Evolutionary conservation across 2,113 vertebrate species (phyloP), one percentile per base, ranked within the genome.

Genomic region (Phocoena phocoena): DNA sequence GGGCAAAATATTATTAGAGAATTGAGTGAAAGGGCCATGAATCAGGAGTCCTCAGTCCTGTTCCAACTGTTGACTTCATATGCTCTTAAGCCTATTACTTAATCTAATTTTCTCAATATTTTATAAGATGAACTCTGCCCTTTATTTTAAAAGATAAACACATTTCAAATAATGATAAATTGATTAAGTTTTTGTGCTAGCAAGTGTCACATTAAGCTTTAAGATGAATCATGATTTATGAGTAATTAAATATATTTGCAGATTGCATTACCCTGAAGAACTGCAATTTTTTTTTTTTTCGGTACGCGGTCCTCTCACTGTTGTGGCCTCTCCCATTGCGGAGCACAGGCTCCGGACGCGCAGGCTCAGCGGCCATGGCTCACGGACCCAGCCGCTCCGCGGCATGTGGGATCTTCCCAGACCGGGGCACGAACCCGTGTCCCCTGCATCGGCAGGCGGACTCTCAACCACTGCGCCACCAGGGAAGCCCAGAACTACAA

Each of bases 51-150:
- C 15, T 89, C 20, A 23, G 4, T 77, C 53, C 76, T 93, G 18
- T 65, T 87, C 73, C 95, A 95, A 60, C 18, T 70, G 25, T 36
- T 96, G 96, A 96, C 87, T 96, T 98, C 94, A 89, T 65, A 58
- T 53, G 73, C 70, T 92, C 63, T 96, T 87, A 82, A 97, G 41
- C 2, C 41, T 68, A 89, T 95, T 93, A 89, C 33, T 77, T 96
- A 74, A 95, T 96, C 28, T 9, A 88, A 97, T 91, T 95, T 93
- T 62, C 1, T 12, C 23, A 65, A n/a, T 79, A 85, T 89, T 93
- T 96, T 91, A n/a, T 68, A 89, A 83, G 20, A 89, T 74, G 71
- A 97, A 86, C 83, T 90, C 50, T 87, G 33, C 55, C 68, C 83
- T 95, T 79, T 89, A 38, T 79, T 86, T 89, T 71, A 82, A 50